Percentiles rank a stretch among this genome's conserved stretches.
Evolutionary conservation across 1,140 invertebrate species (phyloP).

Genomic region (Brachionus sp.): DNA sequence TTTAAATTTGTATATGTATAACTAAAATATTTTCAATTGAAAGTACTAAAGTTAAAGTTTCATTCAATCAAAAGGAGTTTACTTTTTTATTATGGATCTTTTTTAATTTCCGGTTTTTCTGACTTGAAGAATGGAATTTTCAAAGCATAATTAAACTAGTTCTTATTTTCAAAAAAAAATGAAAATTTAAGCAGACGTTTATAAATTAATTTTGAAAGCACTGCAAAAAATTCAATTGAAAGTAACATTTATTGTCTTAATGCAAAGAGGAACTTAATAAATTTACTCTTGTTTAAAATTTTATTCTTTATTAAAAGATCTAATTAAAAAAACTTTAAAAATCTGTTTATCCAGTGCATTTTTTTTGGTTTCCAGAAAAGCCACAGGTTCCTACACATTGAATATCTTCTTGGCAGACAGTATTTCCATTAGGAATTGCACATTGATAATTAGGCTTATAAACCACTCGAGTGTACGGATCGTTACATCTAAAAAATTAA

Average conservation of each 20-base stretch:
- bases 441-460: background rate
- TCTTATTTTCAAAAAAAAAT: background rate
- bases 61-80: background rate
- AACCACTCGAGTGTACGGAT: background rate
- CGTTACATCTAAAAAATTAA: background rate
- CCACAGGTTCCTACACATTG: background rate
- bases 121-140: background rate
- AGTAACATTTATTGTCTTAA: background rate
- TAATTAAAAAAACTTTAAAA: background rate
- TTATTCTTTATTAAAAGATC: background rate
- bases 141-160: slow-evolving; percentile 3
- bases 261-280: background rate
- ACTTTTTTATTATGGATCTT: background rate
- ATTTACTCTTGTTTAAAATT: background rate
- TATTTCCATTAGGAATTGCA: background rate
- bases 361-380: background rate
- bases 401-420: background rate
- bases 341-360: background rate
- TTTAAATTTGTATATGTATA: background rate
- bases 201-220: background rate
- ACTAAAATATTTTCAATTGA: background rate
- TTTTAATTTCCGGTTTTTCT: background rate
- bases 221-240: background rate
- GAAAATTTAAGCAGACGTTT: background rate
- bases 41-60: background rate